A percentile compares a stretch with the other conserved stretches of the same genome.
Evolutionary conservation across 2,888 invertebrate species (phyloP).

Genomic region (Drosophila neonasuta): DNA sequence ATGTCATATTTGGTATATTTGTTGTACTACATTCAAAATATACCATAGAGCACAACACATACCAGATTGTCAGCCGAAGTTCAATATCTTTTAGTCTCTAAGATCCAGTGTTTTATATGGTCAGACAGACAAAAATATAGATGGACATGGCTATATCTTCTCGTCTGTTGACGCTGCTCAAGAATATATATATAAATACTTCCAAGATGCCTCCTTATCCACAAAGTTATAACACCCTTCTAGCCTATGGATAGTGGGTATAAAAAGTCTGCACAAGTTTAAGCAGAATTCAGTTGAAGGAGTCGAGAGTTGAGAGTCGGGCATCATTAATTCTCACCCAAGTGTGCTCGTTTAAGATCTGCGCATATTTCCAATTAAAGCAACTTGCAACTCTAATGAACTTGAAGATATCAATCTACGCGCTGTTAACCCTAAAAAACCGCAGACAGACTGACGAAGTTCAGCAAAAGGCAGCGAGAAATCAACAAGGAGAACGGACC

Average conservation of each 20-base stretch:
- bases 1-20: no score
- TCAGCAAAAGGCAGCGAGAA: slow-evolving; percentile 32
- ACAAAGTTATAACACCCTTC: no score
- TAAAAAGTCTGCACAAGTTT: slow-evolving; percentile 52
- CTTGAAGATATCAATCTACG: slow-evolving; percentile 78
- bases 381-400: slow-evolving; percentile 75
- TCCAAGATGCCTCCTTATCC: neutral
- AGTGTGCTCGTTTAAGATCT: slow-evolving; percentile 55
- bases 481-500: slow-evolving; percentile 17
- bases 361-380: slow-evolving; percentile 77
- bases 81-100: no score
- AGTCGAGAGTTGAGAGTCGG: slow-evolving; percentile 39
- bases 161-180: no score
- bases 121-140: neutral
- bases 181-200: no score
- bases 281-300: slow-evolving; percentile 61
- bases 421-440: slow-evolving; percentile 74
- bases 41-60: no score
- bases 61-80: no score
- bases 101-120: no score
- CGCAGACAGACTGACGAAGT: slow-evolving; percentile 44
- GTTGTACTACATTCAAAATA: no score
- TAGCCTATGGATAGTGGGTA: no score
- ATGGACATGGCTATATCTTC: no score
- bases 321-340: slow-evolving; percentile 76